Evolutionary conservation across 2,888 invertebrate species (phyloP), one percentile per base, ranked within the genome.

Genomic region (Drosophila meridiana): DNA sequence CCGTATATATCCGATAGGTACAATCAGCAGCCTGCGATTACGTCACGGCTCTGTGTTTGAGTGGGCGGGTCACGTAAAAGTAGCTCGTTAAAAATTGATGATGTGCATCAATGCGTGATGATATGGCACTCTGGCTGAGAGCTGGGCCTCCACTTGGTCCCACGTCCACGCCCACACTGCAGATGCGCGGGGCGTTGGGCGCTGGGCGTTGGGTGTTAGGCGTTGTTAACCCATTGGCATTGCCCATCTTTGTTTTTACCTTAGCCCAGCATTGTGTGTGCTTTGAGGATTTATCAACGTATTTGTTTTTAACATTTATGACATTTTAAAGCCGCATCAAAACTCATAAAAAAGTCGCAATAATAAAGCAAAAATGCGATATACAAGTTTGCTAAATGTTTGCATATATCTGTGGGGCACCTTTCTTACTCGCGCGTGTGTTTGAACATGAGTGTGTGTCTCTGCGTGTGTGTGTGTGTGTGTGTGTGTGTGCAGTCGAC

Each of bases 61-160:
- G 56, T 30, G 47, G 32, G 45, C 62, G 73, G 81, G 71, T 80
- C 86, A 84, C 82, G 80, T 84, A 83, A 76, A 78, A 80, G 80
- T 73, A 62, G 84, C 83, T 83, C 83, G 84, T 84, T 86, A 83
- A 84, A 86, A 86, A 86, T 86, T 86, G 78, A 84, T 83, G 84
- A 84, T 82, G 83, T 86, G 86, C 83, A 84, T 84, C 86, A 86
- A 83, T 73, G 80, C 76, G 83, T 68, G 78, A 48, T 65, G 64
- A 68, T 78, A 71, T 62, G 56, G 67, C 65, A 30, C 56, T 61
- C 70, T n/a, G 61, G 63, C 67, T 60, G 34, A 60, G n/a, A 67
- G 73, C 36, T 48, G 28, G 52, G 38, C 13, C 32, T 69, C 34
- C 28, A 14, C 7, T 14, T 13, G 47, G 47, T 3, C 7, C 3